Evolutionary conservation across 2,888 invertebrate species (phyloP).

Genomic region (Philonicus albiceps): DNA sequence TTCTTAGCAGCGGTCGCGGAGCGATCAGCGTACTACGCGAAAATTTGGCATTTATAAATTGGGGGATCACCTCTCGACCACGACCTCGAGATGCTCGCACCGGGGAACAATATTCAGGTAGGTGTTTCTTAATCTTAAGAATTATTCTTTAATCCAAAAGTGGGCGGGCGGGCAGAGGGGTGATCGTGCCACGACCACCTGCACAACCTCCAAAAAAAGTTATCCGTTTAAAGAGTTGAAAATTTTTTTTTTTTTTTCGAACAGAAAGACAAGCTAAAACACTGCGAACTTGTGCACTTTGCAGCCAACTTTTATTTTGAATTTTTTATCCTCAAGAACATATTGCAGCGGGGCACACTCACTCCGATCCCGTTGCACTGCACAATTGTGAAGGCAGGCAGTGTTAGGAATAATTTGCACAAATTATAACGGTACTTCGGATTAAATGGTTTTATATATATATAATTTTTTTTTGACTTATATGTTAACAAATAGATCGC

Average conservation of each 20-base stretch:
- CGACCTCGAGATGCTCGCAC: not conserved
- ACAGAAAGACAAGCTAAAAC: not conserved
- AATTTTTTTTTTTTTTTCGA: not conserved
- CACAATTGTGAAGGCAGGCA: not conserved
- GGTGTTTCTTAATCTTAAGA: not conserved
- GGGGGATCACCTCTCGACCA: not conserved
- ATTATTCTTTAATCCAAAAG: not conserved
- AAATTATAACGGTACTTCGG: not conserved
- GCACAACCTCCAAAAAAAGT: not conserved
- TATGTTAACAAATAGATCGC: not conserved
- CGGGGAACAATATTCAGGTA: not conserved
- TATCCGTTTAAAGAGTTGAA: not conserved
- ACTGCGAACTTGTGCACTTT: not conserved
- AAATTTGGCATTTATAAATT: conserved; percentile 9
- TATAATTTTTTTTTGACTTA: not conserved
- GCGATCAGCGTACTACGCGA: not conserved
- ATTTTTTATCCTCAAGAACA: not conserved
- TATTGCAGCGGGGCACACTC: not conserved
- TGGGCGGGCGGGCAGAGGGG: not conserved
- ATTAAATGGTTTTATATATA: not conserved
- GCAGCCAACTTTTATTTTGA: not conserved
- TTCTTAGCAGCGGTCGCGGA: not conserved
- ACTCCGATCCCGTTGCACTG: not conserved
- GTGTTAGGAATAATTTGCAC: not conserved
- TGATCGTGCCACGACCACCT: not conserved